Evolutionary conservation across 2,888 invertebrate species (phyloP).

Genomic region (Megamerina dolium): DNA sequence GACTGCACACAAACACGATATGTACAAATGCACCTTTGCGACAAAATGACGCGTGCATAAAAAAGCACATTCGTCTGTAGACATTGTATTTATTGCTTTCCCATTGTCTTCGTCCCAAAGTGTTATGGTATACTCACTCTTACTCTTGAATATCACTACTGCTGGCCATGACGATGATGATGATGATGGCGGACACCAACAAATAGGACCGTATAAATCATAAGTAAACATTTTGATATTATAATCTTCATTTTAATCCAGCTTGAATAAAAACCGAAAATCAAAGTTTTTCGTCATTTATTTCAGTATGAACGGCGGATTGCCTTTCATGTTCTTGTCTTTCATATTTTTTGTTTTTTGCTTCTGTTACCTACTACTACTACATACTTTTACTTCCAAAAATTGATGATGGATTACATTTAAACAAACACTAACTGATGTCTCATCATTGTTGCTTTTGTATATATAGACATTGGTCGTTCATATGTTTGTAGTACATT

Average conservation of each 20-base stretch:
- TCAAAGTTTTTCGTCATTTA: constrained; percentile 17
- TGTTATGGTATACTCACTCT: too few relatives aligned
- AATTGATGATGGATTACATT: constrained; percentile 18
- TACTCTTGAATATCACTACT: too few relatives aligned
- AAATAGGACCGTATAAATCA: constrained; percentile 19
- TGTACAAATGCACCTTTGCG: too few relatives aligned
- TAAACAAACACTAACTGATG: constrained; percentile 10
- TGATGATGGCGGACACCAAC: too few relatives aligned
- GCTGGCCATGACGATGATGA: too few relatives aligned
- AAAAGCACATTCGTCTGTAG: too few relatives aligned
- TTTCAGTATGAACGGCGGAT: constrained; percentile 16
- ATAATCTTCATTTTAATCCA: constrained; percentile 20
- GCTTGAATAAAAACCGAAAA: constrained; percentile 19
- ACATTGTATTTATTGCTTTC: too few relatives aligned
- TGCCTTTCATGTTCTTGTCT: constrained; percentile 16
- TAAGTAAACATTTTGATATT: constrained; percentile 22
- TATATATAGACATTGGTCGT: constrained; percentile 12
- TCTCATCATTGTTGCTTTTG: constrained; percentile 11
- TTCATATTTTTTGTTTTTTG: not conserved
- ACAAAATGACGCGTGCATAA: too few relatives aligned
- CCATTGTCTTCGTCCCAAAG: too few relatives aligned
- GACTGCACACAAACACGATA: too few relatives aligned
- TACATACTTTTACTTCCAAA: not conserved
- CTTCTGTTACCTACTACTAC: not conserved
- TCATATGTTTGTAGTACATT: too few relatives aligned